A percentile compares a stretch with the other conserved stretches of the same genome.
Conservation (phyloP, 1,140 invertebrate genomes). For the Eriosoma lanigerum region DNA sequence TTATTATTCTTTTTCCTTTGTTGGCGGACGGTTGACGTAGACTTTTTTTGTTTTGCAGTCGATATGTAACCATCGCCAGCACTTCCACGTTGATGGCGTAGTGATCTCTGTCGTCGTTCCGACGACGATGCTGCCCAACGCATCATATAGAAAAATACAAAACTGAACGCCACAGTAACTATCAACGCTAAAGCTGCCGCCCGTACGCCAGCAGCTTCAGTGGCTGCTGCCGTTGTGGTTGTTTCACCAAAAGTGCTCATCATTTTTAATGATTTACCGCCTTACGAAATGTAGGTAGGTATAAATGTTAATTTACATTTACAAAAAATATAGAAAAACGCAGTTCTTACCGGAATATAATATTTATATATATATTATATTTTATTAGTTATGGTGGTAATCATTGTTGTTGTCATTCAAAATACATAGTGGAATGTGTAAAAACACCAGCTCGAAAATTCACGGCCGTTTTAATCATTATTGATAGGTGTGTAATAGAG, state of each 20-base stretch:
- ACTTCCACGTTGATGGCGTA: not conserved
- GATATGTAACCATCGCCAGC: not conserved
- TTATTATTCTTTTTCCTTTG: not conserved
- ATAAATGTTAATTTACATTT: no score
- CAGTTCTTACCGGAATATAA: no score
- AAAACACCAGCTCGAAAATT: no score
- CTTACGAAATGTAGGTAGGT: no score
- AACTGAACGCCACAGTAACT: not conserved
- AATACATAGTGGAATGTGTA: not conserved
- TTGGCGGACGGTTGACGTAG: not conserved
- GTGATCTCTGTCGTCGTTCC: not conserved
- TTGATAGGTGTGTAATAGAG: no score
- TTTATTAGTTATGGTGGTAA: not conserved
- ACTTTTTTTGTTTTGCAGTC: not conserved
- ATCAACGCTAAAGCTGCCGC: not conserved
- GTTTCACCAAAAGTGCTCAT: not conserved
- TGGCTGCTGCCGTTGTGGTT: not conserved
- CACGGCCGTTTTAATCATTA: no score
- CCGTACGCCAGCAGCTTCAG: not conserved
- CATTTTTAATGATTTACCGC: no score
- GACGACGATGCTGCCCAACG: conserved; percentile 21
- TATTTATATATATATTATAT: not conserved
- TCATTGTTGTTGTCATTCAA: not conserved
- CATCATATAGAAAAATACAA: conserved; percentile 19
- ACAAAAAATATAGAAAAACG: no score